Percentiles rank a stretch among this genome's conserved stretches.
Evolutionary conservation across 53 echinoderm and acorn worm species (phyloP).

Genomic region (Echinometra lucunter): DNA sequence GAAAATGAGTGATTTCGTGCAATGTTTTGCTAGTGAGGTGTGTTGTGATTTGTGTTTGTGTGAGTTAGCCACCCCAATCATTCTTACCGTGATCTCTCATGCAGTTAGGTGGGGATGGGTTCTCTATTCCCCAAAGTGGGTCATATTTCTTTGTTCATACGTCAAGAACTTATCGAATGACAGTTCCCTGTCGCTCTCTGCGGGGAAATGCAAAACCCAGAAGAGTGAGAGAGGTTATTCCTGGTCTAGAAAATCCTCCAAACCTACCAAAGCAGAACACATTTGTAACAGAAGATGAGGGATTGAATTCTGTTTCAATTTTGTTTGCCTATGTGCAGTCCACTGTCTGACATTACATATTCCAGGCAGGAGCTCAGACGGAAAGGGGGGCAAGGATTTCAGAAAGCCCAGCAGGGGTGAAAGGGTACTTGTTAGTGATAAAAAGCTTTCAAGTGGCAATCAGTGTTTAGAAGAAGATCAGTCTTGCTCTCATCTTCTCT

Average conservation of each 20-base stretch:
- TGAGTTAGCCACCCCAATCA: conserved; percentile 51
- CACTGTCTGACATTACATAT: conserved; percentile 1
- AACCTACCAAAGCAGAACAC: conserved; percentile 68
- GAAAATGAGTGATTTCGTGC: conserved; percentile 35
- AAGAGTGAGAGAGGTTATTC: conserved; percentile 62
- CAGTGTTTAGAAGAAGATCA: conserved; percentile 6
- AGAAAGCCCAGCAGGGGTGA: conserved; percentile 27
- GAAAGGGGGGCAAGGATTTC: conserved; percentile 25
- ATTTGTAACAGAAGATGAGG: conserved; percentile 62
- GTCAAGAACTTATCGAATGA: conserved; percentile 70
- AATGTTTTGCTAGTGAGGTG: conserved; percentile 29
- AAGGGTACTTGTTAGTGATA: conserved; percentile 10
- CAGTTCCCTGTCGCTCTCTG: conserved; percentile 64
- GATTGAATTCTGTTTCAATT: conserved; percentile 65
- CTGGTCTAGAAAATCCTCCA: conserved; percentile 55
- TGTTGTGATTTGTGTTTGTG: conserved; percentile 61
- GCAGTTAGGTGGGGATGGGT: conserved; percentile 68
- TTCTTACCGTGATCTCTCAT: conserved; percentile 59
- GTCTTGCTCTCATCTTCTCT: not conserved
- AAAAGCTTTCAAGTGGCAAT: conserved; percentile 37
- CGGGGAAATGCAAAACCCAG: conserved; percentile 57
- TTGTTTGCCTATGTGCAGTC: conserved; percentile 31
- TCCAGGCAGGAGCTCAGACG: not conserved
- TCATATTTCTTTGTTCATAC: conserved; percentile 70
- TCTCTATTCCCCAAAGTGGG: conserved; percentile 71